Conservation (phyloP, 2,888 invertebrate species). For the Pharmacophagus antenor region DNA sequence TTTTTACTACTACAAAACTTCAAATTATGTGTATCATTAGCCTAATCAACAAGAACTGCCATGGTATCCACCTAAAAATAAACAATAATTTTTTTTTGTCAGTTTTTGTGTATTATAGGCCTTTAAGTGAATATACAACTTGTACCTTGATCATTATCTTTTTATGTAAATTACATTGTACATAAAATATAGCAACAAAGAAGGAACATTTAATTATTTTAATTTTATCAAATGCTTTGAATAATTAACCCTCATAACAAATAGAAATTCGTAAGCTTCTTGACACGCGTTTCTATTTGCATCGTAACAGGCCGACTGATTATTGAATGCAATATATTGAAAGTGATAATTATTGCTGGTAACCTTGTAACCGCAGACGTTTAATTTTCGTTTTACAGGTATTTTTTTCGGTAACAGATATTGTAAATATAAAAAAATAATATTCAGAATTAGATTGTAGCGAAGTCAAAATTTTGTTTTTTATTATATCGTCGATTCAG, state of each 20-base stretch:
- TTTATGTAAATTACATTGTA: neutral
- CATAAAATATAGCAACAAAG: neutral
- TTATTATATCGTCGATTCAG: too few species aligned
- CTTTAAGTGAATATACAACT: neutral
- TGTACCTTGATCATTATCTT: neutral
- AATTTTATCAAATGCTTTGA: neutral
- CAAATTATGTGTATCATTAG: too few species aligned
- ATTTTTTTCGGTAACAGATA: too few species aligned
- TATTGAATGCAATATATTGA: neutral
- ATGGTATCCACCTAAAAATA: too few species aligned
- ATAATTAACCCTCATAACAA: neutral
- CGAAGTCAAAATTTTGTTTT: too few species aligned
- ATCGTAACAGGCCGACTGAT: neutral
- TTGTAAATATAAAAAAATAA: too few species aligned
- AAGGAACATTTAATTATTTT: neutral
- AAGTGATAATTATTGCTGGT: neutral
- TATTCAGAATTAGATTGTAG: too few species aligned
- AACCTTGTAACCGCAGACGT: neutral
- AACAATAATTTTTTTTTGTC: too few species aligned
- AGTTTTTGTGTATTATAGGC: too few species aligned
- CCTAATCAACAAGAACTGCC: too few species aligned
- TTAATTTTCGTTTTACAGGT: neutral
- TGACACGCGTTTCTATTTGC: neutral
- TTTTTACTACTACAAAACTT: too few species aligned
- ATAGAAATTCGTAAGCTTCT: neutral